Evolutionary conservation across 2,797 vertebrate species (phyloP).

Genomic region (Allobates femoralis): DNA sequence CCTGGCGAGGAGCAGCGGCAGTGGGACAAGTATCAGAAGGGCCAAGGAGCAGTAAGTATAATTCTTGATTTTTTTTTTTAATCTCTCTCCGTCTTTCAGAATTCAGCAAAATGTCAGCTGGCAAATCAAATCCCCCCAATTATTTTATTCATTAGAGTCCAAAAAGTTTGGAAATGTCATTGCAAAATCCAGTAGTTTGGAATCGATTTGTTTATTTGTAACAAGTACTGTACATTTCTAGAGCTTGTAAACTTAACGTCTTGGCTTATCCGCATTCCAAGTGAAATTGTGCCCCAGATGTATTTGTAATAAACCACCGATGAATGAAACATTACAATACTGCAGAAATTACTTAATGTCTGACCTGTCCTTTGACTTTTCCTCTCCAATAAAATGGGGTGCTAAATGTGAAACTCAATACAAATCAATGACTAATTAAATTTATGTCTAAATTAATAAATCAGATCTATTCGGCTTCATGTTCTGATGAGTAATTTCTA

Average conservation of each 20-base stretch:
- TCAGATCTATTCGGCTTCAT: constrained; percentile 74
- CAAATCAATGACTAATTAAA: constrained; percentile 78
- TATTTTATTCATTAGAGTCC: too few species aligned
- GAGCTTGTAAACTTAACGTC: background rate
- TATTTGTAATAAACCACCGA: constrained; percentile 22
- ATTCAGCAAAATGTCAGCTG: too few species aligned
- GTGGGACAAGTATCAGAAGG: too few species aligned
- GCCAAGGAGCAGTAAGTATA: too few species aligned
- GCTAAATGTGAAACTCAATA: constrained; percentile 69
- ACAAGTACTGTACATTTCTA: background rate
- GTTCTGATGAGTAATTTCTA: constrained; percentile 76
- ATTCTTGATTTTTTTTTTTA: too few species aligned
- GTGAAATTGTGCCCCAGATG: background rate
- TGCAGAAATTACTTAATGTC: constrained; percentile 39
- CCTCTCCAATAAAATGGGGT: constrained; percentile 64
- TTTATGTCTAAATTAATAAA: constrained; percentile 79
- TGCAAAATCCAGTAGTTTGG: too few species aligned
- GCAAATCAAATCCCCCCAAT: too few species aligned
- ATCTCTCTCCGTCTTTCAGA: too few species aligned
- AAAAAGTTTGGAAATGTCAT: too few species aligned
- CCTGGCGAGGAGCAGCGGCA: too few species aligned
- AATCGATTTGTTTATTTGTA: too few species aligned
- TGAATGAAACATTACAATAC: constrained; percentile 26
- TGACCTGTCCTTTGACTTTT: constrained; percentile 48
- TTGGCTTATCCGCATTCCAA: background rate